These are phyloP conservation scores for Dryocosmus kuriphilus DNA, from an alignment of 2,888 invertebrate species.

Conservation along the genomic window DNA sequence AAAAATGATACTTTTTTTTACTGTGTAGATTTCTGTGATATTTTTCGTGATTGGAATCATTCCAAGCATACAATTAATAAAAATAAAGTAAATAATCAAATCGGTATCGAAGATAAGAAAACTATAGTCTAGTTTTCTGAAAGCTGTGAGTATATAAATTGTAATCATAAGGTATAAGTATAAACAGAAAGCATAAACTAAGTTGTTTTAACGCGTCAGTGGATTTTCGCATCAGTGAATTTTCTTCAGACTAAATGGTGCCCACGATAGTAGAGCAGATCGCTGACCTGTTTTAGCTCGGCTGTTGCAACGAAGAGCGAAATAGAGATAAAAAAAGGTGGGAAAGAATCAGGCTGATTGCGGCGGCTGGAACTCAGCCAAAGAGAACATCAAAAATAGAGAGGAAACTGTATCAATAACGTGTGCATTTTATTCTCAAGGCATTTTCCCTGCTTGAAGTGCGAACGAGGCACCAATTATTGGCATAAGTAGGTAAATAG, in stretches of 20 bases:
- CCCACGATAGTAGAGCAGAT: constrained; percentile 11
- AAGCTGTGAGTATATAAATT: not conserved
- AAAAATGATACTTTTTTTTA: no score
- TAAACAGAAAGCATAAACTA: not conserved
- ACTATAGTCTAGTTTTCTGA: not conserved
- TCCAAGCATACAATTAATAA: not conserved
- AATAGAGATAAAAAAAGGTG: constrained; percentile 22
- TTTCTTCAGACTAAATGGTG: not conserved
- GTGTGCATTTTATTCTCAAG: constrained; percentile 8
- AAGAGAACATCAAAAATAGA: constrained; percentile 15
- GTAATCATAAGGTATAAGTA: not conserved
- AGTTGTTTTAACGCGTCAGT: not conserved
- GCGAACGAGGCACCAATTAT: constrained; percentile 8
- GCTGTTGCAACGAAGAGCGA: constrained; percentile 10
- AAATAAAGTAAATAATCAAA: not conserved
- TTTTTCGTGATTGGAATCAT: not conserved
- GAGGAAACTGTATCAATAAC: constrained; percentile 13
- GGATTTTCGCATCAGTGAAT: not conserved
- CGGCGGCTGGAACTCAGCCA: not conserved
- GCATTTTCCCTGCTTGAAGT: not conserved
- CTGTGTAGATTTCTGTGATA: not conserved
- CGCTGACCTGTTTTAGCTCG: constrained; percentile 17
- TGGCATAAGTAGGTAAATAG: constrained; percentile 29
- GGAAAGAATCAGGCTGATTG: not conserved
- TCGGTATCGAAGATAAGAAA: not conserved